Base-by-base conservation (phyloP, 2,113 vertebrate species). In the Anas platyrhynchos region DNA sequence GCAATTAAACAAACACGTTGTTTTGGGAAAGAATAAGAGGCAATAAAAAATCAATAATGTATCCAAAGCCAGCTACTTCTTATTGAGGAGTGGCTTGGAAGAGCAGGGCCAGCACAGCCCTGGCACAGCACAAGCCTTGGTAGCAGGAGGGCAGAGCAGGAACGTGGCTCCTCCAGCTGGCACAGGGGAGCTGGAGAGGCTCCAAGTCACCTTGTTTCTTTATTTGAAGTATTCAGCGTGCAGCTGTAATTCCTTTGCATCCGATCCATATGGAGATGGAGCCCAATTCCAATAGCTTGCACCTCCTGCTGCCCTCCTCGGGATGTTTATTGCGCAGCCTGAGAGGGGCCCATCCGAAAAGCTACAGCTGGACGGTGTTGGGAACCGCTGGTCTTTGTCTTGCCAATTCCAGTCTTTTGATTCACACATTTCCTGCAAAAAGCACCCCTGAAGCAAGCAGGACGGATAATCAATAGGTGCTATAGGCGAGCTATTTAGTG, bases 21-120 rank as follows among this genome's bases (percentile, higher is more conserved):
- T 6, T 16, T 77, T 87, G 15, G n/a, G 21, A 55, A 87, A 87
- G 56, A 84, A n/a, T 22, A 71, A 7, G 26, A 48, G 46, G 46
- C 46, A 48, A 48, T 48, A 48, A 59, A 59, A 77, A 73, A 72
- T 32, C 14, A 75, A 25, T 46, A 38, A 26, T 2, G 1, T 65
- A 46, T 13, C 43, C 32, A 79, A 85, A 65, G 8, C 7, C 25
- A 5, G 1, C 22, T 52, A 43, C 1, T 2, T 26, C 25, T 56
- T 50, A 9, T 48, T 69, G 31, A 61, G 27, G 14, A 62, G 25
- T 7, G 9, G 20, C 0, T 0, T 1, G 26, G 56, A 73, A 63
- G 56, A 58, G 38, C 12, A 9, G 25, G 21, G 44, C 7, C 66
- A 69, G 63, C 68, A 71, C 38, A 27, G 68, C 25, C 46, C 25